Evolutionary conservation across 2,888 invertebrate genomes (phyloP), one percentile per base, ranked within the genome.

Genomic region (Hyppa rectilinea): DNA sequence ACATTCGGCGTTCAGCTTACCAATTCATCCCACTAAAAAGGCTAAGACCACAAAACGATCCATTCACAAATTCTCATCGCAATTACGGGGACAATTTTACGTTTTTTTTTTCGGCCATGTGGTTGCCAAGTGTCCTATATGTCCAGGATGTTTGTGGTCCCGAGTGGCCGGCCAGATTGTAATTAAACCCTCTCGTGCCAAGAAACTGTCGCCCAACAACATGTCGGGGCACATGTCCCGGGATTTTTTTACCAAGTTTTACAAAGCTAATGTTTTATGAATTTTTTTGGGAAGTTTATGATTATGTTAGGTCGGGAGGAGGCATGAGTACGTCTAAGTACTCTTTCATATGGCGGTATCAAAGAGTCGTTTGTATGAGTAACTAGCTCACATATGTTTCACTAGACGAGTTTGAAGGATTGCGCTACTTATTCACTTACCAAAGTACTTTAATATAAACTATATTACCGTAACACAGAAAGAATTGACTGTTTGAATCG

Each of bases 51-150:
- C 78, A 75, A 78, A 80, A 65, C 78, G 84, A 78, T 73, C 82
- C 70, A 86, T 87, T 84, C 83, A 82, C 87, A 85, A 87, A 85
- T 87, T 87, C 85, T 84, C 84, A 84, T 86, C 81, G 82, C 85
- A 85, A 87, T 87, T 87, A 86, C 84, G 74, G 84, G 64, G 74
- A 81, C 82, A 73, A 82, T 84, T 83, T 79, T 80, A 59, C 59
- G 50, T 68, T 72, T 78, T 83, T 85, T 86, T 84, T 71, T 84
- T 78, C 50, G 62, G 63, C 55, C 78, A 74, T 73, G 75, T 73
- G 75, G 74, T 80, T 83, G 87, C 84, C 85, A 84, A 85, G 78
- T 82, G 70, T 74, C 67, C 68, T 83, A 84, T 79, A 77, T 75
- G 80, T 76, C 79, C 82, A 78, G 79, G 79, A 76, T 84, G 86